Evolutionary conservation across 2,888 invertebrate species (phyloP).

Genomic region (Ypsolopha scabrella): DNA sequence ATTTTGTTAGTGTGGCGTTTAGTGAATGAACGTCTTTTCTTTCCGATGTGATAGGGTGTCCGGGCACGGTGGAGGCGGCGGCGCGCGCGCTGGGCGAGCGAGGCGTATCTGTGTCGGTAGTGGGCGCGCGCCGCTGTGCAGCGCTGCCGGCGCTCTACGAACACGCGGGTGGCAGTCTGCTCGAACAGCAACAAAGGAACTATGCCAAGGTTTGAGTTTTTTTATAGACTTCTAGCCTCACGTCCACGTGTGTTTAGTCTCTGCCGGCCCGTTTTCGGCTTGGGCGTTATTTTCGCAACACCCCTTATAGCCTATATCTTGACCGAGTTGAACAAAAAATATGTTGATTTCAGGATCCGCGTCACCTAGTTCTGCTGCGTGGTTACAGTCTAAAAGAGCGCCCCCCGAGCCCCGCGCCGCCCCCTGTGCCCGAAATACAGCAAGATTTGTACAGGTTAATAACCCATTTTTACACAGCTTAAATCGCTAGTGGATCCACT

Average conservation of each 20-base stretch:
- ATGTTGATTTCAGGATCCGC: conserved; percentile 67
- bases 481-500: too few species aligned
- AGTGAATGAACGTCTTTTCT: too few species aligned
- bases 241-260: too few species aligned
- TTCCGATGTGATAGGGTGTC: conserved; percentile 62
- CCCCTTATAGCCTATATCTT: too few species aligned
- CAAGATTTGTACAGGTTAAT: conserved; percentile 44
- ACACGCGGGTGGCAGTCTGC: conserved; percentile 88
- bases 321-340: neutral
- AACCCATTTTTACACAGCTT: too few species aligned
- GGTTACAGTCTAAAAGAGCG: conserved; percentile 79
- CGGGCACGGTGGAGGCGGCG: conserved; percentile 82
- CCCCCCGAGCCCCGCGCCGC: conserved; percentile 73
- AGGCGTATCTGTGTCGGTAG: conserved; percentile 87
- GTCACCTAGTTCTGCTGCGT: conserved; percentile 83
- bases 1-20: too few species aligned
- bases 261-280: too few species aligned
- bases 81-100: conserved; percentile 84
- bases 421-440: conserved; percentile 58
- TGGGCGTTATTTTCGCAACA: too few species aligned
- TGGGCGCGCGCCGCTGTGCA: conserved; percentile 90
- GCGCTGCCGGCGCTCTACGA: conserved; percentile 89
- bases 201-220: conserved; percentile 79
- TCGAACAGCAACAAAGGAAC: conserved; percentile 84
- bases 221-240: too few species aligned